phyloP scores from a whole-genome alignment of 2,113 vertebrate species.

The Nipponia nippon region DNA sequence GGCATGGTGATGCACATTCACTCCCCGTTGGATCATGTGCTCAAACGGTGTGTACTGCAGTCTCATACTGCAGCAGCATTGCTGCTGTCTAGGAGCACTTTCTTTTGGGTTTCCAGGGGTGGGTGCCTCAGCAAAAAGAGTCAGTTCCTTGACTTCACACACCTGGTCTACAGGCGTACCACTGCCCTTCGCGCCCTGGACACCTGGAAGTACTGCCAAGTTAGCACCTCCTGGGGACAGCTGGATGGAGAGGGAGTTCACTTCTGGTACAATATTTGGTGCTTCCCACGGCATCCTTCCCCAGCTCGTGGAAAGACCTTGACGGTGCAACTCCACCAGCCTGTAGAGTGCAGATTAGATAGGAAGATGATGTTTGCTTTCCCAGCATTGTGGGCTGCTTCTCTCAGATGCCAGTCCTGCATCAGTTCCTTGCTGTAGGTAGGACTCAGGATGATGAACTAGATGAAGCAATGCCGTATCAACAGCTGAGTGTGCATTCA shows the following conservation, averaged over 20 bases:
- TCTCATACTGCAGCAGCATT: background rate
- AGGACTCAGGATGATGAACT: background rate
- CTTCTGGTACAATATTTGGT: background rate
- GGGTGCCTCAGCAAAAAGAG: background rate
- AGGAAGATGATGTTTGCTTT: background rate
- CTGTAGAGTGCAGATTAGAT: background rate
- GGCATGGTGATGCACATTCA: background rate
- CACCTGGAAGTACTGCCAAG: background rate
- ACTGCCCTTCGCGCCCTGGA: background rate
- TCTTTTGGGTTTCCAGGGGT: background rate
- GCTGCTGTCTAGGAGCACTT: background rate
- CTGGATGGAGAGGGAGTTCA: background rate
- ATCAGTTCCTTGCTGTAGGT: background rate
- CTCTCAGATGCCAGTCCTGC: background rate
- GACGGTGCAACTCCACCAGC: fast-evolving
- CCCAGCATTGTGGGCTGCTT: background rate
- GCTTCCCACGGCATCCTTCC: background rate
- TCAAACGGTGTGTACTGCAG: background rate
- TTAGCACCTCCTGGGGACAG: background rate
- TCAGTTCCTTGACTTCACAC: background rate
- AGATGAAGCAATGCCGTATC: background rate
- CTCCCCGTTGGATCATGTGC: background rate
- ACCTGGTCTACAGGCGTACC: background rate
- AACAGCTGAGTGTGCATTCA: background rate
- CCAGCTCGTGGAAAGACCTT: background rate